Base-by-base conservation (phyloP, 2,113 vertebrate genomes). In the Gorilla gorilla region DNA sequence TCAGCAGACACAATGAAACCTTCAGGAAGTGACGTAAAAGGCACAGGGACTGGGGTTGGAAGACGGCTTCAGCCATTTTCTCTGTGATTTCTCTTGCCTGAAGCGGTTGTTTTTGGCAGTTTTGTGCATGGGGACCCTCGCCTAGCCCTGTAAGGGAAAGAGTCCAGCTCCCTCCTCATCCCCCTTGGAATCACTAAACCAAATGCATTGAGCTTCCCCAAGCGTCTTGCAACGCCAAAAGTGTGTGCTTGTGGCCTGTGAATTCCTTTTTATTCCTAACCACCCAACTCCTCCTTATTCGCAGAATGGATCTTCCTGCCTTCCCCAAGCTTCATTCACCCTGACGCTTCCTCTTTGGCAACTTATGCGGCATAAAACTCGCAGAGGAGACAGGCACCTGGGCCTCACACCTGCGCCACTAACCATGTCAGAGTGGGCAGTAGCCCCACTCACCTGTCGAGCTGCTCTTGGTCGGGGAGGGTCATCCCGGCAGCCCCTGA, bases 221-320 rank as follows among this genome's bases (percentile, higher is more conserved):
- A 72, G 27, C 2, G 6, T 13, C 72, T 40, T 27, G 23, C 40
- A 25, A 23, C 23, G 14, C 23, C 55, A 38, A 8, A 13, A 50
- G 35, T 4, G 1, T 2, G 0, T 3, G 38, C 16, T n/a, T 27
- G 22, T 8, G 2, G 2, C 5, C 5, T 45, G 30, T 48, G 79
- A 27, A 72, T 59, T 20, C 1, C 18, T 25, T 4, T 45, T 7
- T 1, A 38, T 8, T 59, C 20, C 20, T 55, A 22, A 50, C 11
- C 11, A 70, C 68, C 7, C 18, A n/a, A 20, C 4, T 43, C 32
- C 13, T 52, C 40, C 35, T 5, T 4, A 27, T 13, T 30, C 6
- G 3, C 0, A 7, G 80, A 20, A 30, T 30, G 27, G 61, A 30
- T 27, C 72, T 43, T 27, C 72, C 40, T 40, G 12, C 45, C 23